Conservation (phyloP, 1,140 invertebrate species). For the Idris sp. region DNA sequence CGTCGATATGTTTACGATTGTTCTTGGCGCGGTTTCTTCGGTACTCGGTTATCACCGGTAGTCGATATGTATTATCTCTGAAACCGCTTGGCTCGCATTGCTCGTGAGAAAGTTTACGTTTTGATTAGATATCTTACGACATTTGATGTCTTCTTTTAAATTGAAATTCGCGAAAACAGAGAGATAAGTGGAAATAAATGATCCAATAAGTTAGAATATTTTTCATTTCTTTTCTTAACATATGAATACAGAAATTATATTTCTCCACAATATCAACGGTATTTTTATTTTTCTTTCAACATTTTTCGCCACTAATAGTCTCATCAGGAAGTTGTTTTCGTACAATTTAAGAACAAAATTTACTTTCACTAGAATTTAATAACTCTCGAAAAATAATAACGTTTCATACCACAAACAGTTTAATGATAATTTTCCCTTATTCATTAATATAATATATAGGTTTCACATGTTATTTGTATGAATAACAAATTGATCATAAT, state of each 20-base stretch:
- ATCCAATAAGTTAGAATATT: constrained; percentile 1
- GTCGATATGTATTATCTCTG: constrained; percentile 46
- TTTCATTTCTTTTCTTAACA: constrained; percentile 4
- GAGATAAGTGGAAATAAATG: constrained; percentile 23
- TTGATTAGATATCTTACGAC: constrained; percentile 46
- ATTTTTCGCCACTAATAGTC: not conserved
- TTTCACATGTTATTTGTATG: too few species aligned
- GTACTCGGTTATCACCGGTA: constrained; percentile 40
- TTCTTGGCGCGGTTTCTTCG: constrained; percentile 25
- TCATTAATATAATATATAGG: too few species aligned
- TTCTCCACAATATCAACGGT: too few species aligned
- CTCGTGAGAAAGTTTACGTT: constrained; percentile 57
- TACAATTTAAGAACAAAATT: constrained; percentile 1
- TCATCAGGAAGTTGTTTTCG: not conserved
- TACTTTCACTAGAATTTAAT: not conserved
- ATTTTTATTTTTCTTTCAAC: too few species aligned
- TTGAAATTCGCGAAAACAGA: constrained; percentile 24
- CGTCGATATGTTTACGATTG: constrained; percentile 27
- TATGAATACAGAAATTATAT: not conserved
- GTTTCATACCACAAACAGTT: too few species aligned
- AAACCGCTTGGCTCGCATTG: constrained; percentile 27
- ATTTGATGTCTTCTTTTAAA: constrained; percentile 39
- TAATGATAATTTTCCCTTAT: too few species aligned
- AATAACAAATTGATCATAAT: too few species aligned
- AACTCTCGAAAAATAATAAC: too few species aligned